phyloP scores from a whole-genome alignment of 92 coral and sea anemone species.

The Pocillopora meandrina region DNA sequence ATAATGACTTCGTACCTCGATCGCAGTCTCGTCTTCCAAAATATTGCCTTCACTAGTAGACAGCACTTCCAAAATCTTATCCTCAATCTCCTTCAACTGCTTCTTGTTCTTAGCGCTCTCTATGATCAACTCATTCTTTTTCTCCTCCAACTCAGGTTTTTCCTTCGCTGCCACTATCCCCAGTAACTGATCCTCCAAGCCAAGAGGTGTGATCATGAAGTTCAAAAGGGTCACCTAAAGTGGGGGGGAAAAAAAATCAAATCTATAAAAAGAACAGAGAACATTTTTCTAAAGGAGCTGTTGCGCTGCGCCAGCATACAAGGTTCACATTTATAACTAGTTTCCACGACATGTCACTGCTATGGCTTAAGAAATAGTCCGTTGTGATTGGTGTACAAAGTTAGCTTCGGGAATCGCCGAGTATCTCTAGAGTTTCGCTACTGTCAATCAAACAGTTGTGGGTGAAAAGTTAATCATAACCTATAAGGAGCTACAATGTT shows the following conservation, averaged over 20 bases:
- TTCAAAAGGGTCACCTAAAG: constrained; percentile 88
- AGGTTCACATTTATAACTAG: too few species aligned
- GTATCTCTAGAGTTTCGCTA: too few species aligned
- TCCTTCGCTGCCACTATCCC: constrained; percentile 99
- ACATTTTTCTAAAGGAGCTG: too few species aligned
- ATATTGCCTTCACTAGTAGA: constrained; percentile 97
- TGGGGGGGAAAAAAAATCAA: neutral
- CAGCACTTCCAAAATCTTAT: constrained; percentile 95
- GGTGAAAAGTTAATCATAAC: too few species aligned
- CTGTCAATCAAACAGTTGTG: too few species aligned
- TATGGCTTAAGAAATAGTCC: too few species aligned
- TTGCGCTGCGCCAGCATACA: too few species aligned
- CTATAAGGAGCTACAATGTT: too few species aligned
- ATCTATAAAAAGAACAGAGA: too few species aligned
- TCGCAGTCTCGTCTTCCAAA: constrained; percentile 94
- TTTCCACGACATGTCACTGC: too few species aligned
- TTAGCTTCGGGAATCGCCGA: too few species aligned
- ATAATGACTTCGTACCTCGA: constrained; percentile 64
- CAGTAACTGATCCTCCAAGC: constrained; percentile 93
- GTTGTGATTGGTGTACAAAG: too few species aligned
- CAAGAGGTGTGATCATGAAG: constrained; percentile 98
- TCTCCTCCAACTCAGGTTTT: constrained; percentile 93
- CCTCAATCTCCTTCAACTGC: constrained; percentile 96
- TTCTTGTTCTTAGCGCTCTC: constrained; percentile 96
- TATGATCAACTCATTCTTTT: constrained; percentile 88